Conservation (phyloP, 2,113 vertebrate species). For the Agapornis roseicollis region DNA sequence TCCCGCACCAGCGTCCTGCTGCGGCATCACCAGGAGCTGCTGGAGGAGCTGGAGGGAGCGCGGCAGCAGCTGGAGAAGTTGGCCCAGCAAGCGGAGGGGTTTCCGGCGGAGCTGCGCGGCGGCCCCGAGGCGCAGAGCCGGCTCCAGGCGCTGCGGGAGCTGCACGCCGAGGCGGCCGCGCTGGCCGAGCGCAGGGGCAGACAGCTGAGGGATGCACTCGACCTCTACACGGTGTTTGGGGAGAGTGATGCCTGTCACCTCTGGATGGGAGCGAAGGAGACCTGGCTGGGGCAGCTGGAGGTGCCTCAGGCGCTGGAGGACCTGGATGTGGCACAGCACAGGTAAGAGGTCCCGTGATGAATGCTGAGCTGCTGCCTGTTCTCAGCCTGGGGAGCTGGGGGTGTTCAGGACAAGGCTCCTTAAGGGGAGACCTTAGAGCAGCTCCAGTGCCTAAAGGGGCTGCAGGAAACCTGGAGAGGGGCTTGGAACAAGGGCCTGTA, state of each 20-base stretch:
- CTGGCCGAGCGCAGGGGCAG: constrained; percentile 83
- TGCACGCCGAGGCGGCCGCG: constrained; percentile 82
- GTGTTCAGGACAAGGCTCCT: background rate
- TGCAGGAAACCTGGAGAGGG: too few relatives aligned
- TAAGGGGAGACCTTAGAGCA: background rate
- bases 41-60: constrained; percentile 81
- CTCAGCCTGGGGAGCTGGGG: background rate
- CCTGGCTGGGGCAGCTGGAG: constrained; percentile 87
- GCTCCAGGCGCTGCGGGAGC: constrained; percentile 79
- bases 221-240: constrained; percentile 92
- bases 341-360: constrained; percentile 58
- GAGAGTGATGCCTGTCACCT: constrained; percentile 93
- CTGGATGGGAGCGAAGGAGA: constrained; percentile 96
- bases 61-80: constrained; percentile 81
- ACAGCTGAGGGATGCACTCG: constrained; percentile 85
- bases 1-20: constrained; percentile 85
- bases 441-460: too few relatives aligned
- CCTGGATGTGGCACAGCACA: constrained; percentile 92
- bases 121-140: constrained; percentile 86
- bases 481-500: too few relatives aligned
- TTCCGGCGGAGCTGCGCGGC: constrained; percentile 85
- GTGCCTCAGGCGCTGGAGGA: constrained; percentile 92
- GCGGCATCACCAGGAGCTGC: constrained; percentile 84
- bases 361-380: accelerated
- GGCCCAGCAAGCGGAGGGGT: constrained; percentile 78